Base-by-base conservation (phyloP, 2,113 vertebrate species). In the Pseudois nayaur region DNA sequence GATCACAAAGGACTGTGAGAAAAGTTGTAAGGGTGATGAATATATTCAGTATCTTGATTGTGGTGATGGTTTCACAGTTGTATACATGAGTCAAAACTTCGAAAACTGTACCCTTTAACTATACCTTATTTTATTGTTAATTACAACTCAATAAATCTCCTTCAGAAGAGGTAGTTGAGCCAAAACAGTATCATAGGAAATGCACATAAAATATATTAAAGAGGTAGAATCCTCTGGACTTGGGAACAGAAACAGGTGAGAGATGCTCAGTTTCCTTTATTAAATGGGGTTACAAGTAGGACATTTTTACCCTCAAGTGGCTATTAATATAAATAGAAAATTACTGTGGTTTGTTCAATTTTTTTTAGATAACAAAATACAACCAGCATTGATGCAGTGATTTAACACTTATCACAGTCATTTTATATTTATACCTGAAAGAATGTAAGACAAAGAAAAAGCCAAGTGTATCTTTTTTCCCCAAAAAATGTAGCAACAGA, bases 271-370 rank as follows among this genome's bases (percentile, higher is more conserved):
- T 71, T 88, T 92, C 52, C 67, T 89, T 78, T 92, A 95, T 92
- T 85, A 95, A 88, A 89, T 67, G 55, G 16, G 19, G 27, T 78
- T 36, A 52, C 16, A 95, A 74, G n/a, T 74, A 52, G 84, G 76
- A 79, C 21, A 40, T 15, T 84, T 82, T 54, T 23, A 87, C 59
- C 59, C 40, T 92, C 85, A 89, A n/a, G 48, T 52, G 25, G 33
- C 48, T 84, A 89, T 25, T 95, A 89, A 93, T 36, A 84, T 31
- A 92, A 95, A 84, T 40, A 29, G n/a, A 57, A 92, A 93, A 95
- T 79, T n/a, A 52, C 23, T 60, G 23, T 48, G 23, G 29, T 55
- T 76, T 60, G 36, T 62, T 54, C 71, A 29, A 21, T 40, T 87
- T 82, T 40, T 3, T 11, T 15, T 52, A 81, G 15, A 33, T 67